Conservation (phyloP, 1,140 invertebrate species). For the Microplitis mediator region DNA sequence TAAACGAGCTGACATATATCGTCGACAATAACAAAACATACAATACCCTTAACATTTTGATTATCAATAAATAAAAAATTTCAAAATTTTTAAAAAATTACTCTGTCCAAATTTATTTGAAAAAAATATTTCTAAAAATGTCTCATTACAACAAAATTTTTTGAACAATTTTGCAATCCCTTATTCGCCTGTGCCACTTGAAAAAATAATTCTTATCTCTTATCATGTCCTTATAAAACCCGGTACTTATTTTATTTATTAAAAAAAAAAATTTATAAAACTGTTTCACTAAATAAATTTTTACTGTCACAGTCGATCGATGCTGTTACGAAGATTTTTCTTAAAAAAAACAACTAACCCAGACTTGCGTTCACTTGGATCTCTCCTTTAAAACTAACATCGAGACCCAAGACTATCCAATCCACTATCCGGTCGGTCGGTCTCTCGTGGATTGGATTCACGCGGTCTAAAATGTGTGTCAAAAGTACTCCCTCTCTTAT, state of each 20-base stretch:
- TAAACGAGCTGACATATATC: slow-evolving; percentile 40
- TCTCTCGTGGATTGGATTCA: slow-evolving; percentile 49
- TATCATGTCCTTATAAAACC: slow-evolving; percentile 24
- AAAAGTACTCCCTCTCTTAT: slow-evolving; percentile 58
- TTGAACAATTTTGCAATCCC: not conserved
- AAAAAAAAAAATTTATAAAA: not conserved
- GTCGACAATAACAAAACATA: slow-evolving; percentile 35
- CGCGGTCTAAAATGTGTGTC: slow-evolving; percentile 54
- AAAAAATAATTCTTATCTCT: slow-evolving; percentile 4
- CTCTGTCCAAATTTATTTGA: too few relatives aligned
- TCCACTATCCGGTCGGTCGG: too few relatives aligned
- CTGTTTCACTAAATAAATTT: not conserved
- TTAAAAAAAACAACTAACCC: too few relatives aligned
- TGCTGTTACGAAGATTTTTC: not conserved
- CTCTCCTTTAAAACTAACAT: slow-evolving; percentile 58
- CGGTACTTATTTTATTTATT: not conserved
- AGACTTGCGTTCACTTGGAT: slow-evolving; percentile 53
- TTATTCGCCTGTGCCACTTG: slow-evolving; percentile 32
- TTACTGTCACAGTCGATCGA: slow-evolving; percentile 12
- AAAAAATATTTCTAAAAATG: not conserved
- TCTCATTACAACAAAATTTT: too few relatives aligned
- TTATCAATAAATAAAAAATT: not conserved
- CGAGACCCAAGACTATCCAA: slow-evolving; percentile 15
- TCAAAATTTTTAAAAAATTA: not conserved
- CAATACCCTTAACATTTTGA: slow-evolving; percentile 18